Evolutionary conservation across 2,888 invertebrate genomes (phyloP).

Genomic region (Phytoseiulus persimilis): DNA sequence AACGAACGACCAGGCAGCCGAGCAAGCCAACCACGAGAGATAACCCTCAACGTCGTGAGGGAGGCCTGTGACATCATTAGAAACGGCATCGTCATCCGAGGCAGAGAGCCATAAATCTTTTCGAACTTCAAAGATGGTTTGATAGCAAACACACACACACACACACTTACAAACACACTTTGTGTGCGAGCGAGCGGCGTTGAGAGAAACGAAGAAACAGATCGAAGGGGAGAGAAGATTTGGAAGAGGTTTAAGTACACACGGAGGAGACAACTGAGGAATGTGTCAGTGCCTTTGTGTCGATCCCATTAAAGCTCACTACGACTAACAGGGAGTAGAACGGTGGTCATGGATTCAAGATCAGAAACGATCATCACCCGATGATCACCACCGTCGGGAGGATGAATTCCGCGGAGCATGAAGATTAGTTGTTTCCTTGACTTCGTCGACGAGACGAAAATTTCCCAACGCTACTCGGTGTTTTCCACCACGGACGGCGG

Average conservation of each 20-base stretch:
- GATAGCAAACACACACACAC: conserved; percentile 5
- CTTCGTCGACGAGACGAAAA: too few relatives aligned
- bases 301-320: neutral
- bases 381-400: neutral
- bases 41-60: neutral
- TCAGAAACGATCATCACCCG: neutral
- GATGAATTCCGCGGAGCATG: neutral
- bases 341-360: neutral
- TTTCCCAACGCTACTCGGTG: too few relatives aligned
- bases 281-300: neutral
- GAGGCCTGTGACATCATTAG: conserved; percentile 5
- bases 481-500: too few relatives aligned
- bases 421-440: too few relatives aligned
- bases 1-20: neutral
- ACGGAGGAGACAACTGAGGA: neutral
- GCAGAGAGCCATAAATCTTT: neutral
- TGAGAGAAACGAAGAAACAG: neutral
- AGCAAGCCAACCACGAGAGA: neutral
- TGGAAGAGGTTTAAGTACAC: too few relatives aligned
- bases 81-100: neutral
- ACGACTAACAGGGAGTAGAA: neutral
- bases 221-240: too few relatives aligned
- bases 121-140: neutral
- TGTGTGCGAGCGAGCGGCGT: neutral
- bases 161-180: neutral